Conservation (phyloP, 1,140 invertebrate genomes). For the Bombus confusus region DNA sequence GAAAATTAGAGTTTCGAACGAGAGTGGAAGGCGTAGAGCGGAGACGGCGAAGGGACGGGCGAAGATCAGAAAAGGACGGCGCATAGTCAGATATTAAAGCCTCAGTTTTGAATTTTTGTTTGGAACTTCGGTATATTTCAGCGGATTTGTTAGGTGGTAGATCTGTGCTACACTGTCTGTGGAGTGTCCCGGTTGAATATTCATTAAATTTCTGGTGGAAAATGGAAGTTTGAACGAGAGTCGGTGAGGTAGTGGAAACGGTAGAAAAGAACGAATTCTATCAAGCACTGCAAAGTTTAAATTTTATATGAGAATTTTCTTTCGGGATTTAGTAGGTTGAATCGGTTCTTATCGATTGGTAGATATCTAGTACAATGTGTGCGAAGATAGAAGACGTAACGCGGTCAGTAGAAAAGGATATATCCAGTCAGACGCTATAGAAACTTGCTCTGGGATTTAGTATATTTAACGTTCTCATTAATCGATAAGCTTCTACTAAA, state of each 20-base stretch:
- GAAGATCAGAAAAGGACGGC: background rate
- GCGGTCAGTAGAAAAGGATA: background rate
- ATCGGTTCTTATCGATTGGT: background rate
- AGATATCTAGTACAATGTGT: background rate
- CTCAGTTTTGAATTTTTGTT: too few relatives aligned
- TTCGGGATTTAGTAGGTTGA: background rate
- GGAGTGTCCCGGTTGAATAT: background rate
- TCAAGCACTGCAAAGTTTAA: background rate
- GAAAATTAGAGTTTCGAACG: background rate
- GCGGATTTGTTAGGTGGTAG: too few relatives aligned
- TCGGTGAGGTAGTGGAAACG: background rate
- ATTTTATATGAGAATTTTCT: background rate
- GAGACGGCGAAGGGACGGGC: background rate
- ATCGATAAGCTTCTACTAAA: background rate
- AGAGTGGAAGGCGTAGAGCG: background rate
- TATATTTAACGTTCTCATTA: background rate
- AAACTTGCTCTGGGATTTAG: background rate
- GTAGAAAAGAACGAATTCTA: background rate
- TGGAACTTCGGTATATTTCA: too few relatives aligned
- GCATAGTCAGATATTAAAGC: too few relatives aligned
- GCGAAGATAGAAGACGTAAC: background rate
- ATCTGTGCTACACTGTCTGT: background rate
- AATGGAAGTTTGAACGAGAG: background rate
- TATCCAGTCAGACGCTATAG: background rate
- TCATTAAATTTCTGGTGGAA: background rate